Conservation (phyloP, 2,113 vertebrate genomes). For the Naja naja region DNA sequence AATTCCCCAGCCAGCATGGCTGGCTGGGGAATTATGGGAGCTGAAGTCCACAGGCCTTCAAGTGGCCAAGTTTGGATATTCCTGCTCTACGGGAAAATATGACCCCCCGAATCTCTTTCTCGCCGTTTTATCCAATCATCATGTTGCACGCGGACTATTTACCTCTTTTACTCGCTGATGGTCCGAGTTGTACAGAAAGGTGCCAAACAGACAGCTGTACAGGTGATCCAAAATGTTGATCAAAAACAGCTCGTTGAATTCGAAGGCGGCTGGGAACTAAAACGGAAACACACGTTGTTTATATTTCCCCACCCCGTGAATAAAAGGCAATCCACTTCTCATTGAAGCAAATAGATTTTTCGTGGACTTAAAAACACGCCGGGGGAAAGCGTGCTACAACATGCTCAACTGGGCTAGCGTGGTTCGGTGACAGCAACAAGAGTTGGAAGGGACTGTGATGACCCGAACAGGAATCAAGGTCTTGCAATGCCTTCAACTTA, state of each 20-base stretch:
- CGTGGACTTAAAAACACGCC: background rate
- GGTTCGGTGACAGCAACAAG: background rate
- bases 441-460: background rate
- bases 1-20: background rate
- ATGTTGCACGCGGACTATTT: background rate
- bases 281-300: constrained; percentile 8
- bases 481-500: too few species aligned
- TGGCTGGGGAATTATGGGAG: too few species aligned
- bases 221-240: constrained; percentile 94
- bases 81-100: background rate
- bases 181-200: constrained; percentile 93
- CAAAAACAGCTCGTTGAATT: constrained; percentile 95
- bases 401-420: background rate
- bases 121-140: background rate
- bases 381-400: background rate
- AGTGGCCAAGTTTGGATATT: background rate
- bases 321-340: background rate
- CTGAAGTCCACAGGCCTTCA: background rate
- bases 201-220: constrained; percentile 96
- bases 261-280: constrained; percentile 94
- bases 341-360: background rate
- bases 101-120: background rate
- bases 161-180: constrained; percentile 85
- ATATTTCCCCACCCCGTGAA: background rate
- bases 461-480: too few species aligned